Base-by-base conservation (phyloP, 2,888 invertebrate species). In the Tetragonisca angustula region DNA sequence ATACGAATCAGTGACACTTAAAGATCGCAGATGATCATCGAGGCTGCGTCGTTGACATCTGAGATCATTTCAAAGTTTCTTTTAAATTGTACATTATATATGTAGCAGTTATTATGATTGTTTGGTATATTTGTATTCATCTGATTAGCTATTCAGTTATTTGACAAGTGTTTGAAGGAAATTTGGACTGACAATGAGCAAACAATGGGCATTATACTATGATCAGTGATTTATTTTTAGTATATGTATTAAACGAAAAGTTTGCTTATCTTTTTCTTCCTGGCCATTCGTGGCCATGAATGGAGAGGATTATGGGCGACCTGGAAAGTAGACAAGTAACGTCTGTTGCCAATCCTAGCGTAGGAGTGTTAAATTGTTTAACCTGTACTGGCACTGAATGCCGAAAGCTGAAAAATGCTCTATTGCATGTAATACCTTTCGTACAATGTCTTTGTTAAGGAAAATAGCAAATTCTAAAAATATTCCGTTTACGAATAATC, bases 81-180 rank as follows among this genome's bases (percentile, higher is more conserved):
- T 36, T 6, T 36, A 36, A 36, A 36, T 36, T 36, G 6, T 36
- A 6, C 36, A 6, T 36, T 36, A 36, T 36, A n/a, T 4, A n/a
- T 4, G n/a, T n/a, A 15, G n/a, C n/a, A 56, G 13, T 59, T 15
- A 43, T 43, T 9, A 43, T 11, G 43, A 43, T 43, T 43, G 2
- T 24, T 2, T 24, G 5, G 2, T 59, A 56, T 4, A 65, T 27
- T 27, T 27, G 27, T 70, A 70, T 73, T 72, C 32, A 71, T 54
- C 67, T 70, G 56, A 69, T 65, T 76, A 83, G 62, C 61, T 68
- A 24, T 65, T 2, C 13, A 32, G 67, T 61, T 75, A 75, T 79
- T 70, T 70, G 59, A 65, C 62, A 36, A 43, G 9, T 43, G 43
- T 9, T 43, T 9, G 43, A 9, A 43, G 43, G 43, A n/a, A 27